A percentile compares a stretch with the other conserved stretches of the same genome.
phyloP scores from a whole-genome alignment of 1,140 invertebrate species.

The Pomacea maculata region DNA sequence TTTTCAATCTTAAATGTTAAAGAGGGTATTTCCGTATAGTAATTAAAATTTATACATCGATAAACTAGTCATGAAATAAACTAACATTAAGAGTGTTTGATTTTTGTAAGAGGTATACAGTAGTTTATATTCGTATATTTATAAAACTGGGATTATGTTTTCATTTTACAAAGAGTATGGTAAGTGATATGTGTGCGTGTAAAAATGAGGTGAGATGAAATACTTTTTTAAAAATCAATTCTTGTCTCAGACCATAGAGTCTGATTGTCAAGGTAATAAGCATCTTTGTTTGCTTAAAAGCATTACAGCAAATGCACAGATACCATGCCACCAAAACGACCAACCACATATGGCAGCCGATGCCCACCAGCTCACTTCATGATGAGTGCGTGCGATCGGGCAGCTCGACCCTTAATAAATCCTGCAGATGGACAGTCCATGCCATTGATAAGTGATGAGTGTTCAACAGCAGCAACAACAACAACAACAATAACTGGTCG shows the following conservation, averaged over 20 bases:
- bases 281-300: background rate
- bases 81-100: no score
- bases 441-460: background rate
- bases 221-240: background rate
- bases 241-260: background rate
- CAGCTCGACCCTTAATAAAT: background rate
- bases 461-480: background rate
- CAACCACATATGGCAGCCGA: background rate
- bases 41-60: no score
- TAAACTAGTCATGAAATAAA: no score
- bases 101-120: no score
- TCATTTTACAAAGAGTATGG: background rate
- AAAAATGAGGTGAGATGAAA: no score
- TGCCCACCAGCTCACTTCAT: slow-evolving; percentile 19
- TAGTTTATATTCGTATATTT: no score
- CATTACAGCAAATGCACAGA: no score
- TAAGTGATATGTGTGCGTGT: background rate
- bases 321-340: slow-evolving; percentile 17
- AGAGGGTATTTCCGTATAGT: no score
- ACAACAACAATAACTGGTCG: slow-evolving; percentile 1
- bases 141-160: no score
- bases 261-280: background rate
- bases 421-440: background rate
- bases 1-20: no score
- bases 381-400: slow-evolving; percentile 16